A percentile compares a stretch with the other conserved stretches of the same genome.
phyloP scores from a whole-genome alignment of 2,888 invertebrate genomes.

The Epinotia brunnichana region DNA sequence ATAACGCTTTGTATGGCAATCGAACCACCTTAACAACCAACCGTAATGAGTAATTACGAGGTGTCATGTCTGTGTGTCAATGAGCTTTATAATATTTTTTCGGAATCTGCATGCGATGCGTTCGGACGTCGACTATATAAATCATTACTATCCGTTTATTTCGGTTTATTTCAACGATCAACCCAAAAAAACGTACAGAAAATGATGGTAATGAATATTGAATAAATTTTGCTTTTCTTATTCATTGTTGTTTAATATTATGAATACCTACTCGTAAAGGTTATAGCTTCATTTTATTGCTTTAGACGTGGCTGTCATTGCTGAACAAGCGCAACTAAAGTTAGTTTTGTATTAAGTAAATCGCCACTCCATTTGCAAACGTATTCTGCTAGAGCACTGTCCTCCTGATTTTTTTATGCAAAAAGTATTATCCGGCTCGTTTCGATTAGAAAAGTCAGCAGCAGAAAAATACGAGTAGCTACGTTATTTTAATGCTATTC shows the following conservation, averaged over 20 bases:
- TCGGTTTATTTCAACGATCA: background rate
- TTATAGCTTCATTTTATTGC: no score
- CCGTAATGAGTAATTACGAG: constrained; percentile 39
- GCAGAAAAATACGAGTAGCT: background rate
- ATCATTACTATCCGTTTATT: background rate
- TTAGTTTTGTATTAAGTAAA: background rate
- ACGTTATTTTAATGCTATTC: background rate
- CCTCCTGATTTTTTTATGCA: background rate
- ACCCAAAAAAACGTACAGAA: background rate
- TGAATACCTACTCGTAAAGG: no score
- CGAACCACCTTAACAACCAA: constrained; percentile 48
- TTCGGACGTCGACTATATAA: constrained; percentile 40
- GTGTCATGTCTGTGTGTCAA: constrained; percentile 76
- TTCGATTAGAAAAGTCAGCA: background rate
- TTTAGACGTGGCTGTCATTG: no score
- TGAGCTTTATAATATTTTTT: constrained; percentile 70
- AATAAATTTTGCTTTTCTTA: no score
- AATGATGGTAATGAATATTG: background rate
- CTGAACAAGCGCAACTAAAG: background rate
- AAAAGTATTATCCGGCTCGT: constrained; percentile 1
- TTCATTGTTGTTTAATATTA: no score
- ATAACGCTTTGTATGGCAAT: no score
- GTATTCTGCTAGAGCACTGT: background rate
- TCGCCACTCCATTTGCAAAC: background rate
- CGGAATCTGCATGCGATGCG: constrained; percentile 65